phyloP scores from a whole-genome alignment of 2,888 invertebrate species.

The Pristionchus exspectatus region DNA sequence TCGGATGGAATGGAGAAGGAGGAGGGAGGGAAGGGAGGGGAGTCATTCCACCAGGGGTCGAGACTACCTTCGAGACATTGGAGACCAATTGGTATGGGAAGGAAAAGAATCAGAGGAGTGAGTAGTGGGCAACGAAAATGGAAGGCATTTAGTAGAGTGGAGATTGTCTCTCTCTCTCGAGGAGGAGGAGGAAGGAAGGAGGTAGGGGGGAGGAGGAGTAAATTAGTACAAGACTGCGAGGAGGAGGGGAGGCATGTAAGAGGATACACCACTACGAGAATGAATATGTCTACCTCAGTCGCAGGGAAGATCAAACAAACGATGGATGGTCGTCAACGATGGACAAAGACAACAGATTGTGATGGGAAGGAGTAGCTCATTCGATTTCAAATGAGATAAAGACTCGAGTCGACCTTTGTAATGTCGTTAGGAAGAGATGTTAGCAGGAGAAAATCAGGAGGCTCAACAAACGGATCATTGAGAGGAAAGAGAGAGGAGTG shows the following conservation, averaged over 20 bases:
- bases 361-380: not conserved
- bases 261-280: conserved; percentile 11
- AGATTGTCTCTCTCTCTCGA: conserved; percentile 59
- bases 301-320: not conserved
- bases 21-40: not conserved
- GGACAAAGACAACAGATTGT: not conserved
- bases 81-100: not conserved
- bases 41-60: conserved; percentile 3
- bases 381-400: conserved; percentile 20
- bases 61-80: not conserved
- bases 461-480: conserved; percentile 15
- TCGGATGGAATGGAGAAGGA: conserved; percentile 41
- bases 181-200: conserved; percentile 43
- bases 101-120: not conserved
- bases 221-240: conserved; percentile 14
- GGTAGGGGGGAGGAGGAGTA: conserved; percentile 49
- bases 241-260: conserved; percentile 5
- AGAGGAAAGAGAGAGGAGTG: conserved; percentile 22
- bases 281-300: not conserved
- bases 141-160: conserved; percentile 56
- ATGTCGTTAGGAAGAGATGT: conserved; percentile 13
- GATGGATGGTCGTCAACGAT: not conserved
- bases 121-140: conserved; percentile 5
- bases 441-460: not conserved
- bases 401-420: conserved; percentile 7